phyloP scores from a whole-genome alignment of 2,888 invertebrate genomes.

The Tetanocera ferruginea region DNA sequence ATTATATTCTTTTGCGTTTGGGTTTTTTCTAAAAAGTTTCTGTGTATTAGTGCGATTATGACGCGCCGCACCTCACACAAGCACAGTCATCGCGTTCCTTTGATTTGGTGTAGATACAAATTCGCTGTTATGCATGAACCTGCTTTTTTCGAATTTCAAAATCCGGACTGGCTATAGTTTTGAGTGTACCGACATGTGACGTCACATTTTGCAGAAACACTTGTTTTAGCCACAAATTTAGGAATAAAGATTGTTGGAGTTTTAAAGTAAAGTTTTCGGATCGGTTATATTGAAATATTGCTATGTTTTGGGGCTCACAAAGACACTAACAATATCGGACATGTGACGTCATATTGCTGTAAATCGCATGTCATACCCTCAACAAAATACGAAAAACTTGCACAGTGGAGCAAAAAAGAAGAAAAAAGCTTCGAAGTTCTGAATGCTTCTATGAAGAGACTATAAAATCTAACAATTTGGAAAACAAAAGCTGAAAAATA shows the following conservation, averaged over 20 bases:
- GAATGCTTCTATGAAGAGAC: not conserved
- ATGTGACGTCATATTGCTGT: conserved; percentile 29
- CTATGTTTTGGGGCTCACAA: not conserved
- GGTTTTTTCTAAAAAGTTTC: not conserved
- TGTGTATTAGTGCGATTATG: conserved; percentile 48
- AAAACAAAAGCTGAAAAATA: not conserved
- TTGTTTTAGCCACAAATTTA: not conserved
- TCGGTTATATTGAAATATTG: not conserved
- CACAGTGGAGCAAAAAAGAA: conserved; percentile 43
- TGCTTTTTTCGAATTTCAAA: not conserved
- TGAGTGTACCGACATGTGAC: conserved; percentile 8
- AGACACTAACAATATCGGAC: not conserved
- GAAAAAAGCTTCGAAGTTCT: not conserved
- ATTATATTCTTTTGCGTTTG: conserved; percentile 13
- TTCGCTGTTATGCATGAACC: conserved; percentile 18
- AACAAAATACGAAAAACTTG: not conserved
- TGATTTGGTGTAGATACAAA: conserved; percentile 26
- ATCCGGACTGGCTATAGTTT: not conserved
- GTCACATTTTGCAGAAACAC: conserved; percentile 2
- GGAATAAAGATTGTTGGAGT: not conserved
- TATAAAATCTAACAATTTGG: not conserved
- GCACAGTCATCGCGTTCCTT: conserved; percentile 10
- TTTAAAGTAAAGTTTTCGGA: not conserved
- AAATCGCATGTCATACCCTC: not conserved
- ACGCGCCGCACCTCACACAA: conserved; percentile 47